Evolutionary conservation across 2,888 invertebrate species (phyloP), one percentile per base, ranked within the genome.

Genomic region (Tetanocera ferruginea): DNA sequence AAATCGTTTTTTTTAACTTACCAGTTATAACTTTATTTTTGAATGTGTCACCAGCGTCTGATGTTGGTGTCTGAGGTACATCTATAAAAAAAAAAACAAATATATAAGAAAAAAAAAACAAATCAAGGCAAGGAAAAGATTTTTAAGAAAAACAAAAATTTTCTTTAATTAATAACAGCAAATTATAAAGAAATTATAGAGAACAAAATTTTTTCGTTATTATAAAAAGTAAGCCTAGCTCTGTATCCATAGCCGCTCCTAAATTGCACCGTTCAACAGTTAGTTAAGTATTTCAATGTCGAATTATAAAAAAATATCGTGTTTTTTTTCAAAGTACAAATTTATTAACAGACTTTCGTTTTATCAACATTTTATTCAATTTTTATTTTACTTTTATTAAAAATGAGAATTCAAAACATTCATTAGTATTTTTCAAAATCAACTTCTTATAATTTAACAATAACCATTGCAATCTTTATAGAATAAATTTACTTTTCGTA

Each of bases 21-120:
- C 84, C 84, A 80, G 81, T 76, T 75, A 78, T 78, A 72, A 77
- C 77, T 72, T 83, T 81, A 70, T 79, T 76, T 34, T 34, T 77
- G 77, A 81, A 78, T 75, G 78, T 5, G 78, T 79, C 23, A 76
- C 78, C 78, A 75, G 79, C 43, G 60, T 78, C 81, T 67, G 80
- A 79, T 73, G 78, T 60, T 9, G 80, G 64, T 19, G 77, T 76
- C 34, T 76, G 72, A 9, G 78, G 76, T 49, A 66, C 72, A 55
- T 78, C 81, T 80, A 76, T 66, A 83, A 79, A 75, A 64, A 79
- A 73, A 78, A 78, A 51, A 51, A 76, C 75, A 78, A 69, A 19
- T n/a, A n/a, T n/a, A n/a, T n/a, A 78, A 64, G 73, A 57, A 78
- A 31, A 23, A 43, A 69, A 79, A 34, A n/a, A 74, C 62, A 79